These are phyloP conservation scores for Macaria liturata DNA, from an alignment of 2,888 invertebrate species.

Conservation along the genomic window DNA sequence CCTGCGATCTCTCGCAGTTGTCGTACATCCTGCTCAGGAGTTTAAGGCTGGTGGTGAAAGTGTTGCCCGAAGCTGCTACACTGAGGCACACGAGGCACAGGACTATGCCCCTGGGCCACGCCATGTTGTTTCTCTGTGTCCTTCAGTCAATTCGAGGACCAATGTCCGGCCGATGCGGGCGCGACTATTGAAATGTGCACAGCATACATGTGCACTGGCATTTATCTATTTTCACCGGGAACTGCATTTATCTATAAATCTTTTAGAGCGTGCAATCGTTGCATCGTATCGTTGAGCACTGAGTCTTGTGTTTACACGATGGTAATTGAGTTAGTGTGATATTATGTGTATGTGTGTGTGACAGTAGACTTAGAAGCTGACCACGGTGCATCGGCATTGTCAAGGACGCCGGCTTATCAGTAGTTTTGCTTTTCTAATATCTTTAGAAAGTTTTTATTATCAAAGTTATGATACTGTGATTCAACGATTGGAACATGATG, in stretches of 20 bases:
- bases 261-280: slow-evolving; percentile 84
- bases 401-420: slow-evolving; percentile 50
- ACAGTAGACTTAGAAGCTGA: slow-evolving; percentile 47
- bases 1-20: slow-evolving; percentile 85
- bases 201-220: slow-evolving; percentile 77
- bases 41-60: slow-evolving; percentile 71
- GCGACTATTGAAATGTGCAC: slow-evolving; percentile 80
- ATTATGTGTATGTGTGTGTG: slow-evolving; percentile 45
- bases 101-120: slow-evolving; percentile 67
- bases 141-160: slow-evolving; percentile 49
- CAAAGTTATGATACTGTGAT: neutral
- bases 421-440: slow-evolving; percentile 31
- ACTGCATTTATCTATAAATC: slow-evolving; percentile 83
- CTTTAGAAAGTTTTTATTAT: neutral
- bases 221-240: slow-evolving; percentile 84
- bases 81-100: slow-evolving; percentile 60
- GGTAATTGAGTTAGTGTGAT: slow-evolving; percentile 25
- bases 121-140: slow-evolving; percentile 65
- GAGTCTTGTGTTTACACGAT: slow-evolving; percentile 64
- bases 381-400: slow-evolving; percentile 53
- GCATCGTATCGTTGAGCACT: slow-evolving; percentile 78
- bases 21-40: slow-evolving; percentile 81
- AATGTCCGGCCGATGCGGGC: slow-evolving; percentile 69
- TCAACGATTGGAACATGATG: too few species aligned
- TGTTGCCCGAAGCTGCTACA: slow-evolving; percentile 59